Conservation (phyloP, 1,140 invertebrate species). For the Forficula auricularia region DNA sequence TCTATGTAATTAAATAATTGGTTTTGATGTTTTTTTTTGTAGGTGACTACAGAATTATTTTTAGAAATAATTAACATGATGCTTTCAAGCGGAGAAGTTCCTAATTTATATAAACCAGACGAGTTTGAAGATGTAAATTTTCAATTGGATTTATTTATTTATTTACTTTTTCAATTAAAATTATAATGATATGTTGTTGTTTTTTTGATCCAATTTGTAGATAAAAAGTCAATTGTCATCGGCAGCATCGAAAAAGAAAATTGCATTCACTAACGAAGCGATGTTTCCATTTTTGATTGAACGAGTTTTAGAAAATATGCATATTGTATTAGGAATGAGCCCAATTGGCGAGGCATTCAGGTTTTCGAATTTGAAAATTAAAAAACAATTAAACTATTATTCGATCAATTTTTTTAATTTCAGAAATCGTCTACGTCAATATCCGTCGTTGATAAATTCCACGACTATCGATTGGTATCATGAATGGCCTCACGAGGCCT, state of each 20-base stretch:
- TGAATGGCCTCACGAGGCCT: constrained; percentile 70
- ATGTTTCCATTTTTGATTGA: constrained; percentile 60
- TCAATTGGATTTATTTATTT: not conserved
- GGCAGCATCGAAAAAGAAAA: constrained; percentile 41
- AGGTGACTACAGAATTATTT: constrained; percentile 59
- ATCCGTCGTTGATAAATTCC: constrained; percentile 66
- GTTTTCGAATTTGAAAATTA: constrained; percentile 14
- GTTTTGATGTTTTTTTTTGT: constrained; percentile 8
- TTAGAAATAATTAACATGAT: constrained; percentile 78
- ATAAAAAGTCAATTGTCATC: constrained; percentile 49
- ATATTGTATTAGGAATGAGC: constrained; percentile 69
- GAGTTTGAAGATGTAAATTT: constrained; percentile 61
- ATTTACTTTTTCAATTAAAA: too few relatives aligned
- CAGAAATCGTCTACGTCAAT: constrained; percentile 62
- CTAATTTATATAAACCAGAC: constrained; percentile 64
- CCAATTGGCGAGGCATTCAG: constrained; percentile 56
- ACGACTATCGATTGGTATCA: constrained; percentile 79
- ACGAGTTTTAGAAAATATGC: constrained; percentile 54
- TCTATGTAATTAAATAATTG: too few relatives aligned
- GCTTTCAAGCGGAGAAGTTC: constrained; percentile 65
- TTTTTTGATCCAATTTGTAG: too few relatives aligned
- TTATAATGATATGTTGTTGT: constrained; percentile 2
- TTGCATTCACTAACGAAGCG: constrained; percentile 43
- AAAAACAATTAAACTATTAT: not conserved
- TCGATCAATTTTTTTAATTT: constrained; percentile 24